Evolutionary conservation across 2,113 vertebrate genomes (phyloP), one percentile per base, ranked within the genome.

Genomic region (Zosterops hypoxanthus): DNA sequence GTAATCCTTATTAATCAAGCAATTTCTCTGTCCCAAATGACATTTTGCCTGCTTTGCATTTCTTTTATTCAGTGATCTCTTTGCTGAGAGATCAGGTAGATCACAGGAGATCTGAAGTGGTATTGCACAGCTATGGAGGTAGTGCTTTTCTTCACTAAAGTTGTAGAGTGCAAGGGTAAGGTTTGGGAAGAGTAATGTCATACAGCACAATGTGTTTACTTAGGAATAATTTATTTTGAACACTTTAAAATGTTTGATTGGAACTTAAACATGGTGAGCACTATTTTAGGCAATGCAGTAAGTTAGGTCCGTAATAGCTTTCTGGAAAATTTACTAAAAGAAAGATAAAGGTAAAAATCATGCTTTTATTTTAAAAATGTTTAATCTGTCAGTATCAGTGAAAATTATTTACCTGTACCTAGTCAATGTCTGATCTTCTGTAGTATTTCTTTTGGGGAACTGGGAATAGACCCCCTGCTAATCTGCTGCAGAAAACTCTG

Each of bases 121-220:
- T 59, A 18, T 75, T 68, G 22, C 7, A 7, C 15, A 55, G 14
- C 12, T 86, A 4, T 24, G 28, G 26, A 25, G 64, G 8, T 55
- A 63, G 39, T 39, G 31, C 39, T 53, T 63, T 63, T 22, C 47
- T 66, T 93, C 31, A 31, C 29, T 31, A 0, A 20, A 57, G 39
- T 44, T 34, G 33, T 31, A 63, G 28, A 82, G 70, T 70, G 56
- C 16, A 57, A 66, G 36, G 18, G 7, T 23, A n/a, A n/a, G 34
- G 22, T 50, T 86, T 86, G 44, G 34, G 39, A 75, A 49, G 16
- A 59, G 28, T 49, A 28, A 18, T 4, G 5, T 36, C 28, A 19
- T 42, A n/a, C 7, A 77, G 34, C 0, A 0, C 15, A 6, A 2
- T 63, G 12, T 55, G 14, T 53, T 86, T 57, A 26, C 31, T 31